These are phyloP conservation scores for Metallyticus violacea DNA, from an alignment of 2,888 invertebrate genomes.

Conservation along the genomic window DNA sequence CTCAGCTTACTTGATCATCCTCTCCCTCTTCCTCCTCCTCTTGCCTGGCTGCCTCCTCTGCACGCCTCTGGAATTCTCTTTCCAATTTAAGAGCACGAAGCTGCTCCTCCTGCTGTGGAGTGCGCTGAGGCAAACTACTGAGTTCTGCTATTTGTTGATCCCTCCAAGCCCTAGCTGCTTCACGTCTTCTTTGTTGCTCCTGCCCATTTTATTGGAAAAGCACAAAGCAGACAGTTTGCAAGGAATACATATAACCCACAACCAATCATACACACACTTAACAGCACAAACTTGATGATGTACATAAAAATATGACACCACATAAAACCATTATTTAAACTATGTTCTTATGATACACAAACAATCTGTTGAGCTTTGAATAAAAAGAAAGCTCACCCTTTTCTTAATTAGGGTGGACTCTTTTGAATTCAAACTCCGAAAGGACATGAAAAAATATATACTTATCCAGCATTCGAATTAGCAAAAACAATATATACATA, in stretches of 20 bases:
- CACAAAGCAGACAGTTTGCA: background rate
- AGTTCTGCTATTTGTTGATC: constrained; percentile 86
- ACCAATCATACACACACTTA: background rate
- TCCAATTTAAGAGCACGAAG: constrained; percentile 86
- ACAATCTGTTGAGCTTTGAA: too few relatives aligned
- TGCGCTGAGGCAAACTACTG: constrained; percentile 63
- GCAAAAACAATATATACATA: too few relatives aligned
- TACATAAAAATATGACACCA: background rate
- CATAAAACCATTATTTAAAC: background rate
- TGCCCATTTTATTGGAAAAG: constrained; percentile 35
- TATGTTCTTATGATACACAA: too few relatives aligned
- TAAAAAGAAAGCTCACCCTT: too few relatives aligned
- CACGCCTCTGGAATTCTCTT: constrained; percentile 88
- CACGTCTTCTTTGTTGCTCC: constrained; percentile 68
- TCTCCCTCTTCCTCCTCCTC: constrained; percentile 68
- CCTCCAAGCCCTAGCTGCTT: constrained; percentile 74
- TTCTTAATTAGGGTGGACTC: too few relatives aligned
- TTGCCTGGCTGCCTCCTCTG: constrained; percentile 70
- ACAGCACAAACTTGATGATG: background rate
- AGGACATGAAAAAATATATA: too few relatives aligned
- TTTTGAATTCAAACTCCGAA: too few relatives aligned
- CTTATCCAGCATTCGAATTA: too few relatives aligned
- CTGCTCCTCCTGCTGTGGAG: constrained; percentile 82
- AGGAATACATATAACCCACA: background rate
- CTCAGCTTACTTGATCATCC: constrained; percentile 50